Evolutionary conservation across 2,797 vertebrate species (phyloP), one percentile per base, ranked within the genome.

Genomic region (Mastacembelus armatus): DNA sequence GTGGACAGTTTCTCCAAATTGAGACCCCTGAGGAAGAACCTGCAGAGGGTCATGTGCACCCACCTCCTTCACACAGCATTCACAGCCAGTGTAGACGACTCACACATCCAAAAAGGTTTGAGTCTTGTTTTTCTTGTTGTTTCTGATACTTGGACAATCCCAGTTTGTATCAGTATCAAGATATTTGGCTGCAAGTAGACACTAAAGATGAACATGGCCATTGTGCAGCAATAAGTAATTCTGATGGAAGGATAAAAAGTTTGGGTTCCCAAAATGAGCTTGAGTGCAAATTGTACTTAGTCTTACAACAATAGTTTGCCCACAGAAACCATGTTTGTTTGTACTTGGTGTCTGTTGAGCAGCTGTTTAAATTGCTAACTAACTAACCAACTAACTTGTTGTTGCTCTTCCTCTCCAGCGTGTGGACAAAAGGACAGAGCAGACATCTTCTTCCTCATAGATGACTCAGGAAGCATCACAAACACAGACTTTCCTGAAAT

Each of bases 381-480:
- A n/a, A n/a, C n/a, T n/a, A n/a, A n/a, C n/a, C n/a, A n/a, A n/a
- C n/a, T n/a, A n/a, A n/a, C 26, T 9, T 64, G 2, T 9, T 3
- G 1, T 33, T 48, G 12, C 10, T 49, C 24, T 68, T 2, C 10
- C 24, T 47, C 52, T 80, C 80, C 50, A 96, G 95, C 80, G 12
- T 96, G 94, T 54, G 3, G 43, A 10, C 59, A 90, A 16, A 90
- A 88, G 7, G 88, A 94, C 26, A 91, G 93, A 84, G 94, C 94
- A 1, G 95, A 95, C 56, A 92, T 95, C 70, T 95, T 90, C 85
- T 96, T 96, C 79, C 83, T 96, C 21, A 85, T 95, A 1, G 94
- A 95, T 60, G 88, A 93, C 0, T 96, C 95, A 5, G 85, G 76
- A 21, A 95, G 92, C 73, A 94, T 94, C 50, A 0, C 0, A 0